Evolutionary conservation across 1,140 invertebrate species (phyloP).

Genomic region (Planococcus citri): DNA sequence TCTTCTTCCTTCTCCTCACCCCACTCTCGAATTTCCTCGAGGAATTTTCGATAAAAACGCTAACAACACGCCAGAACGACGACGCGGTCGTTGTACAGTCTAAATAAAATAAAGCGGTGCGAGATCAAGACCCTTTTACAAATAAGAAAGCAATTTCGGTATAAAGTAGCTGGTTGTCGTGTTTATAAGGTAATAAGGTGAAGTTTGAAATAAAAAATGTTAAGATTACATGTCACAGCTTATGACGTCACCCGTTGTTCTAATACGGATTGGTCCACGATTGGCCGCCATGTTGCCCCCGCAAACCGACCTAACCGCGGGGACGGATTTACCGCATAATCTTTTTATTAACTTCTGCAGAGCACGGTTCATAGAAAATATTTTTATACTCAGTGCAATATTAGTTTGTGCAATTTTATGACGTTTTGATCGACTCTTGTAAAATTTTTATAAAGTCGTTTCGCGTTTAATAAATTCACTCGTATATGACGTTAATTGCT

Average conservation of each 20-base stretch:
- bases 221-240: constrained; percentile 16
- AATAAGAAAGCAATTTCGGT: constrained; percentile 4
- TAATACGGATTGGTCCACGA: constrained; percentile 15
- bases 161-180: background rate
- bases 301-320: background rate
- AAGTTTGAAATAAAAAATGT: constrained; percentile 1
- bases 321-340: constrained; percentile 19
- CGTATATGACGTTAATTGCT: constrained; percentile 13
- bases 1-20: too few species aligned
- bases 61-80: too few species aligned
- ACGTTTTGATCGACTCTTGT: constrained; percentile 18
- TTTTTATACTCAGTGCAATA: constrained; percentile 20
- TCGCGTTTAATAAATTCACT: constrained; percentile 18
- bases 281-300: constrained; percentile 7
- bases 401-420: constrained; percentile 20
- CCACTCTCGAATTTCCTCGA: too few species aligned
- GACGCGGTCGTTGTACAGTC: too few species aligned
- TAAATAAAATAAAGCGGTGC: too few species aligned
- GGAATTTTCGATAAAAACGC: too few species aligned
- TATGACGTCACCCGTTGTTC: constrained; percentile 17
- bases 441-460: constrained; percentile 18
- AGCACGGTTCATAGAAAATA: constrained; percentile 18
- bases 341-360: constrained; percentile 16
- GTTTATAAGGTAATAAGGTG: constrained; percentile 7
- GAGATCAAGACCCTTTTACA: background rate